phyloP scores from a whole-genome alignment of 2,888 invertebrate species.

The Parnassius glacialis region DNA sequence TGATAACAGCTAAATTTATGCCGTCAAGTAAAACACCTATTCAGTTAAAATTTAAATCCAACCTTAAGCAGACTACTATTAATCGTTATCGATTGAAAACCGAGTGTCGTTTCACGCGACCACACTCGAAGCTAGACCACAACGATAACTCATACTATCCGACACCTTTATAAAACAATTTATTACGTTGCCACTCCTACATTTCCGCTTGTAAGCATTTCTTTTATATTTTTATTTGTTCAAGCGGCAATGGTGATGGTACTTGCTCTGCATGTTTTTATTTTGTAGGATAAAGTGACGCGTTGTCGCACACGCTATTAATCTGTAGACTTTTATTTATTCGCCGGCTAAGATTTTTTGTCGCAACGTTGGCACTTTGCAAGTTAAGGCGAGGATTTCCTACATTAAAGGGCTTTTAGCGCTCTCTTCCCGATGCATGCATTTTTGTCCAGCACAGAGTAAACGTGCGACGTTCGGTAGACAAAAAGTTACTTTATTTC shows the following conservation, averaged over 20 bases:
- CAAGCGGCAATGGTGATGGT: conserved; percentile 21
- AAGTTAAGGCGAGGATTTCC: background rate
- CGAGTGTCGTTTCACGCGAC: conserved; percentile 23
- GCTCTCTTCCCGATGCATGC: too few species aligned
- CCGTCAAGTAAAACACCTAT: conserved; percentile 19
- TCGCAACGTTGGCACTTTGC: conserved; percentile 19
- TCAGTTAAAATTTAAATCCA: conserved; percentile 20
- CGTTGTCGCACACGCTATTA: conserved; percentile 20
- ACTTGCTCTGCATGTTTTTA: conserved; percentile 11
- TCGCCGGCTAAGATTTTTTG: conserved; percentile 14
- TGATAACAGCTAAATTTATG: conserved; percentile 14
- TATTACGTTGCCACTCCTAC: conserved; percentile 18
- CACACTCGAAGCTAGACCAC: conserved; percentile 23
- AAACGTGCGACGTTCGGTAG: too few species aligned
- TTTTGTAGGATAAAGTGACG: conserved; percentile 19
- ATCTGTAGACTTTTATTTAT: conserved; percentile 23
- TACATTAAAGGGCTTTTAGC: too few species aligned
- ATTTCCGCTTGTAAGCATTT: conserved; percentile 4
- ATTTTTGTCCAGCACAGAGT: too few species aligned
- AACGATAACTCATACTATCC: conserved; percentile 24
- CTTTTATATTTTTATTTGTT: background rate
- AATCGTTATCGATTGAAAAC: conserved; percentile 26
- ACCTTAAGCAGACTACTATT: conserved; percentile 20
- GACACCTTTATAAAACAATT: conserved; percentile 26
- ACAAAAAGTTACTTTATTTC: too few species aligned